phyloP scores from a whole-genome alignment of 2,888 invertebrate genomes.

The Cybosia mesomella region DNA sequence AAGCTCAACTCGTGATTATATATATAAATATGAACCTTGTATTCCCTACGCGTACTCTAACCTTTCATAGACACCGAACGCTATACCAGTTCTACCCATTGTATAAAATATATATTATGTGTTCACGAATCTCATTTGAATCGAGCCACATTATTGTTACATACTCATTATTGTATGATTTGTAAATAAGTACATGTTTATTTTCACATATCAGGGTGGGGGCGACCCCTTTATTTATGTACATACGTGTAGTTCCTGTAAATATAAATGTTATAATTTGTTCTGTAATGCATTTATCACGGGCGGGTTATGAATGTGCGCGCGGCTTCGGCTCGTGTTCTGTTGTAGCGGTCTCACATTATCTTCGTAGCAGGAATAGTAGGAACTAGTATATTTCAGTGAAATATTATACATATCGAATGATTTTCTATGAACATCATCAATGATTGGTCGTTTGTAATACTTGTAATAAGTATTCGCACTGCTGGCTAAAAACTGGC shows the following conservation, averaged over 20 bases:
- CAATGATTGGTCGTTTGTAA: too few species aligned
- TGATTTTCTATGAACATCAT: too few species aligned
- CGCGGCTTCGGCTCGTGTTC: conserved; percentile 18
- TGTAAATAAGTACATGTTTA: conserved; percentile 72
- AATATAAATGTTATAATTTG: conserved; percentile 46
- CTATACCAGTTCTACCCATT: conserved; percentile 10
- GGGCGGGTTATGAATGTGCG: conserved; percentile 42
- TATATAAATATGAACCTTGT: not conserved
- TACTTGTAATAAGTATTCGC: too few species aligned
- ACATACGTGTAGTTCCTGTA: conserved; percentile 53
- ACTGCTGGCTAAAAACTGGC: too few species aligned
- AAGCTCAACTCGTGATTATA: not conserved
- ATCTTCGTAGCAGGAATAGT: not conserved
- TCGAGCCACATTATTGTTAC: conserved; percentile 62
- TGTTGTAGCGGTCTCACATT: conserved; percentile 46
- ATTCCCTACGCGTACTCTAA: not conserved
- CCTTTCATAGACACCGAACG: not conserved
- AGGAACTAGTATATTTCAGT: not conserved
- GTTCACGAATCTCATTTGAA: conserved; percentile 58
- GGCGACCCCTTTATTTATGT: conserved; percentile 37
- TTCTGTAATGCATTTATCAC: conserved; percentile 48
- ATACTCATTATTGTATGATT: conserved; percentile 70
- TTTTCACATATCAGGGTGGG: conserved; percentile 66
- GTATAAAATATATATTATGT: conserved; percentile 37
- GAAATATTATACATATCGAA: not conserved